These are phyloP conservation scores for Volucella inanis DNA, from an alignment of 2,888 invertebrate genomes.

Conservation along the genomic window DNA sequence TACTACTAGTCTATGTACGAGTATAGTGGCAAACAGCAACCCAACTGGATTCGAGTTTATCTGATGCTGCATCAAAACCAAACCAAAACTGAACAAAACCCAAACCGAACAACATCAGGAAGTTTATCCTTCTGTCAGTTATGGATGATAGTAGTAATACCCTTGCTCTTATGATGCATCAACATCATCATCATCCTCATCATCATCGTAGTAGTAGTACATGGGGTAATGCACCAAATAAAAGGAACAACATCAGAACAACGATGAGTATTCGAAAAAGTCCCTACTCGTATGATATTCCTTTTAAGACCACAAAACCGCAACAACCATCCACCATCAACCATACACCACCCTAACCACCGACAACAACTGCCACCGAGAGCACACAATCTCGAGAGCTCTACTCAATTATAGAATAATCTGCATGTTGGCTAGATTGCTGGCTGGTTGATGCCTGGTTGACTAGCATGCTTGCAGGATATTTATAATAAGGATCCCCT, in stretches of 20 bases:
- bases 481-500: slow-evolving; percentile 42
- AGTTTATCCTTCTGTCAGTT: slow-evolving; percentile 65
- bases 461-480: slow-evolving; percentile 27
- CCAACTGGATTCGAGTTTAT: slow-evolving; percentile 58
- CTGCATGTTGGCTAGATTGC: slow-evolving; percentile 55
- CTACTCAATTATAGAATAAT: slow-evolving; percentile 73
- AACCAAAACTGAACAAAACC: slow-evolving; percentile 39
- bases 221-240: slow-evolving; percentile 22
- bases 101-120: slow-evolving; percentile 67
- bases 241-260: not conserved
- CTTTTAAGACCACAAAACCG: slow-evolving; percentile 67
- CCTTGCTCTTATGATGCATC: slow-evolving; percentile 51
- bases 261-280: slow-evolving; percentile 34
- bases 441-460: no score
- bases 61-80: slow-evolving; percentile 41
- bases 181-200: slow-evolving; percentile 50
- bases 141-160: slow-evolving; percentile 57
- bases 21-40: slow-evolving; percentile 43
- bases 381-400: slow-evolving; percentile 36
- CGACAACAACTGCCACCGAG: slow-evolving; percentile 20
- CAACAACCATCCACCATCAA: slow-evolving; percentile 51
- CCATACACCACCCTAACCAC: slow-evolving; percentile 3
- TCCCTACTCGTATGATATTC: slow-evolving; percentile 55
- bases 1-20: not conserved
- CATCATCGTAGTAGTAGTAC: not conserved